Evolutionary conservation across 2,888 invertebrate species (phyloP), one percentile per base, ranked within the genome.

Genomic region (Drosophila aldrichi): DNA sequence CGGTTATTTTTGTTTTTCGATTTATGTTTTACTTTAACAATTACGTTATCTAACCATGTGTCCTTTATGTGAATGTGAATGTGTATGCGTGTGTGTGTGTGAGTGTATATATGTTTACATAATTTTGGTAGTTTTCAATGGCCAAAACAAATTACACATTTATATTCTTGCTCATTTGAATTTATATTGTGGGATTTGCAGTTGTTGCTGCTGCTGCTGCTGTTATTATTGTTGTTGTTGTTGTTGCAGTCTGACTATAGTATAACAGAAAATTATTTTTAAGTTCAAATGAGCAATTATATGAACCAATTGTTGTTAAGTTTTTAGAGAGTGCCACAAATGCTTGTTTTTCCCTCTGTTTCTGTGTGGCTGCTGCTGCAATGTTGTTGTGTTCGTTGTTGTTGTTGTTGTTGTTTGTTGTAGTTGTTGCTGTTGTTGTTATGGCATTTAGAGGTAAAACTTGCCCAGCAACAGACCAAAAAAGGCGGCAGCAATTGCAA

Each of bases 381-480:
- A n/a, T 55, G 38, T 3, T 46, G 20, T 34, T 57, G 34, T 63
- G 38, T 62, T 70, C 51, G 73, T 64, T 75, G 61, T 41, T 67
- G 55, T 38, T 64, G 41, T 54, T 46, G 32, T 91, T 85, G 32
- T 41, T 25, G 55, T 16, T 66, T 67, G 65, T 51, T 61, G 59
- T 43, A 63, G 57, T 16, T 66, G 70, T 49, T 76, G 67, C 40
- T 65, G 56, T 36, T 66, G 41, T 52, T 41, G 40, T 91, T 85
- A 84, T 88, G 84, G 88, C 92, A 94, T 95, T 96, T 96, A 97
- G 94, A 96, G 96, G 93, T 96, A 93, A 94, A 95, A 96, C 94
- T 96, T 97, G 92, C 96, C 97, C 93, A 96, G 94, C 92, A 96
- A 94, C 91, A 96, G 94, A 92, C 96, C 96, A 91, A 96, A 92